Conservation (phyloP, 2,797 vertebrate genomes). For the Pantherophis vulpinus region DNA sequence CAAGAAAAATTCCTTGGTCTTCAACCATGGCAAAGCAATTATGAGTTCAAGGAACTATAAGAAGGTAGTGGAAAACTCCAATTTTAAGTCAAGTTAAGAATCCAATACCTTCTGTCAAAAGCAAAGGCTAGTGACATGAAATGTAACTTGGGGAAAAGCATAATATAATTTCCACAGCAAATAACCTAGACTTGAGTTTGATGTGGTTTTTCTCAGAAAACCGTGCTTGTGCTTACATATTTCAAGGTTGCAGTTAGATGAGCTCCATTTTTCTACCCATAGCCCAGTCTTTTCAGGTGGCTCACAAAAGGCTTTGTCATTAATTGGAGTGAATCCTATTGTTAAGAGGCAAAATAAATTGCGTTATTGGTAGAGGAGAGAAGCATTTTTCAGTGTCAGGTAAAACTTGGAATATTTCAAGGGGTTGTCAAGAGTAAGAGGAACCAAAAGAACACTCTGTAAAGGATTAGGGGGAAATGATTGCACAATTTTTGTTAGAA, state of each 20-base stretch:
- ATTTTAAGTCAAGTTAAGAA: neutral
- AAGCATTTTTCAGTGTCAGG: neutral
- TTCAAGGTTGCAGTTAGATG: conserved; percentile 32
- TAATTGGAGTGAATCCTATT: conserved; percentile 55
- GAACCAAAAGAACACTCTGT: neutral
- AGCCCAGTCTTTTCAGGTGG: conserved; percentile 1
- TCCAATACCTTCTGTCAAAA: conserved; percentile 25
- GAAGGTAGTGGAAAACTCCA: neutral
- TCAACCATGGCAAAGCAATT: conserved; percentile 14
- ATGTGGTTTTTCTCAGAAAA: neutral
- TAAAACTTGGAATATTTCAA: conserved; percentile 9
- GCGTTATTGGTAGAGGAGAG: neutral
- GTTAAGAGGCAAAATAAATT: conserved; percentile 29
- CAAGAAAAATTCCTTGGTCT: neutral
- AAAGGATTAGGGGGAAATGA: neutral
- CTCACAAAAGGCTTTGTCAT: conserved; percentile 49
- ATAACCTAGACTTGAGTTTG: neutral
- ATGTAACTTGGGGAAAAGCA: rapidly evolving
- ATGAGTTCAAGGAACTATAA: neutral
- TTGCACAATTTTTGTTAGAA: neutral
- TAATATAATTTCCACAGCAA: conserved; percentile 1
- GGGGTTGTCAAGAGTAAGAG: neutral
- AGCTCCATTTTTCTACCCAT: conserved; percentile 28
- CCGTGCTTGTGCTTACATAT: neutral
- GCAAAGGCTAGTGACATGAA: neutral